Percentiles rank a stretch among this genome's conserved stretches.
Evolutionary conservation across 2,113 vertebrate species (phyloP).

Genomic region (Stictonetta naevosa): DNA sequence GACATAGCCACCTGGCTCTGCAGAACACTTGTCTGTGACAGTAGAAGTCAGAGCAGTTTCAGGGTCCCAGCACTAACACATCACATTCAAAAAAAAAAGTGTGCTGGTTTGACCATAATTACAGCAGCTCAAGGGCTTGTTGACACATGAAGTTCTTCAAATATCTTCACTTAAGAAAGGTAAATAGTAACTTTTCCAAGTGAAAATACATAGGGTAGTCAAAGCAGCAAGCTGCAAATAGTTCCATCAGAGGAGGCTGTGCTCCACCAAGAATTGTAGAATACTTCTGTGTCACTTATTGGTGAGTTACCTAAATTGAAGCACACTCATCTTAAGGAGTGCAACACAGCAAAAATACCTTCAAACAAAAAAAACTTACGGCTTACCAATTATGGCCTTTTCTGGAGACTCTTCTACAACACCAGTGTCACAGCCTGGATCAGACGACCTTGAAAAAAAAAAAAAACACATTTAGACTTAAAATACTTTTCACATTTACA

Average conservation of each 20-base stretch:
- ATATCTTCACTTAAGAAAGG: not conserved
- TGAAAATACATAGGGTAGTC: not conserved
- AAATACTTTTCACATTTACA: not conserved
- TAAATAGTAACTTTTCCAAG: no score
- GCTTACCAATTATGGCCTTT: conserved; percentile 84
- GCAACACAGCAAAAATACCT: not conserved
- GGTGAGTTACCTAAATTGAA: not conserved
- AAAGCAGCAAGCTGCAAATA: not conserved
- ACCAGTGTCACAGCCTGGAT: conserved; percentile 74
- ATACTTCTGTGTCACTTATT: not conserved
- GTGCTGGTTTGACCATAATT: not conserved
- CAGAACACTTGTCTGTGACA: not conserved
- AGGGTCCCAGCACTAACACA: not conserved
- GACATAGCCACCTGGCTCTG: not conserved
- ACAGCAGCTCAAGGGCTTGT: not conserved
- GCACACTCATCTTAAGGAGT: rapidly evolving
- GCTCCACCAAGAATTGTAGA: not conserved
- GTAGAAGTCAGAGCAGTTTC: not conserved
- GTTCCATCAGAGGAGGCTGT: not conserved
- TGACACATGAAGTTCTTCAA: not conserved
- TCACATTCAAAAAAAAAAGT: not conserved
- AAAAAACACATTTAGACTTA: not conserved
- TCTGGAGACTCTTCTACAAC: conserved; percentile 95
- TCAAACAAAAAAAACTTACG: not conserved
- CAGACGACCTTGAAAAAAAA: conserved; percentile 79